Base-by-base conservation (phyloP, 2,797 vertebrate species). In the Basileuterus tristriatus region DNA sequence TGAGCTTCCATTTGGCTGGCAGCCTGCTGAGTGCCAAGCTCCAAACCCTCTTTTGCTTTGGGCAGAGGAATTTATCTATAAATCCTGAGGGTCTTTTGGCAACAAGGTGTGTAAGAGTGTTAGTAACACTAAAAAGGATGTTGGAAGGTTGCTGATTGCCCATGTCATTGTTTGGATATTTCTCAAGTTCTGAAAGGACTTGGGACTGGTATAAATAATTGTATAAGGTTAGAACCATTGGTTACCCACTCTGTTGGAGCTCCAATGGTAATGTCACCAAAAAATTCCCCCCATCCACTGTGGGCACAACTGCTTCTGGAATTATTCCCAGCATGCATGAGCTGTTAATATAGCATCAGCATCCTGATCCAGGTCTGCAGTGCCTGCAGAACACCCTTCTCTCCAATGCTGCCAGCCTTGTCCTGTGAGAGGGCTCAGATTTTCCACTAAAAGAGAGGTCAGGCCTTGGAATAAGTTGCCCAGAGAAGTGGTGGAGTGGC, bases 291-390 rank as follows among this genome's bases (percentile, higher is more conserved):
- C 8, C 58, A 21, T 68, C 46, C 50, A 6, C 13, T 58, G 49
- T 60, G 65, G 43, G n/a, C 30, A 12, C 5, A 30, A 15, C 10
- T 58, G 71, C 16, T 55, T 27, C 52, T 63, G 49, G 41, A 84
- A 27, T 68, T 12, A 12, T 49, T 50, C 32, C 78, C n/a, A 39
- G 68, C 0, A 1, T 29, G 10, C 22, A 1, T 2, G n/a, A 63
- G 53, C 64, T 74, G 70, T 46, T 49, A 17, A 5, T 1, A 0
- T 22, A 70, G 22, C 30, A 11, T 72, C 0, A 3, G 12, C 23
- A 49, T 68, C 58, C 39, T 34, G 36, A 8, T 72, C 36, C 3
- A 23, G 32, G 49, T 15, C 30, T 50, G 2, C 12, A 46, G 18
- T 44, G 63, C 30, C 2, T n/a, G 46, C 30, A 64, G 8, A 89